These are phyloP conservation scores for Dromococcyx pavoninus DNA, from an alignment of 2,797 vertebrate species.

Conservation along the genomic window DNA sequence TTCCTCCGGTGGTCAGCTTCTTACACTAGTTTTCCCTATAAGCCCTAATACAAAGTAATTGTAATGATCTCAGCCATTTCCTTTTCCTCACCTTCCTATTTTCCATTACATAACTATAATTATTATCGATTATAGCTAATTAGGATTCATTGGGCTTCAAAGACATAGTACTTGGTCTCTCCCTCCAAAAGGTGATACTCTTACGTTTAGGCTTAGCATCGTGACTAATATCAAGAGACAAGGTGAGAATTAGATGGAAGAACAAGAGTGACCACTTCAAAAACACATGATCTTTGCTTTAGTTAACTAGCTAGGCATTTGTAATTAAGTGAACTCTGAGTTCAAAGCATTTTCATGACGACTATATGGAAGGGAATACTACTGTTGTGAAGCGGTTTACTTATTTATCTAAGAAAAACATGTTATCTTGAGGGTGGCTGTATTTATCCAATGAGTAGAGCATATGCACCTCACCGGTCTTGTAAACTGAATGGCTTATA, in stretches of 20 bases:
- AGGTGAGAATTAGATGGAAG: background rate
- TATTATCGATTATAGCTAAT: constrained; percentile 53
- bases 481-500: background rate
- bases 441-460: background rate
- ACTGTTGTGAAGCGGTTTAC: background rate
- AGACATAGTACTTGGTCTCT: background rate
- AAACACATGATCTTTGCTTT: background rate
- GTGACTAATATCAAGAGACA: background rate
- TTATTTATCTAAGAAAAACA: background rate
- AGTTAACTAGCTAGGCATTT: background rate
- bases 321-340: background rate
- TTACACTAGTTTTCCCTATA: background rate
- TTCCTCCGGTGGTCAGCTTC: background rate
- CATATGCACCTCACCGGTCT: rapidly evolving
- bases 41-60: constrained; percentile 1
- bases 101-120: constrained; percentile 49
- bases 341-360: background rate
- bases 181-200: background rate
- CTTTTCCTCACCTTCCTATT: constrained; percentile 52
- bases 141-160: constrained; percentile 41
- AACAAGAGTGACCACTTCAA: background rate
- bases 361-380: background rate
- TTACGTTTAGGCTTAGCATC: background rate
- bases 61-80: constrained; percentile 23
- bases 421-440: background rate